phyloP scores from a whole-genome alignment of 2,888 invertebrate species.

The Hyalella azteca region DNA sequence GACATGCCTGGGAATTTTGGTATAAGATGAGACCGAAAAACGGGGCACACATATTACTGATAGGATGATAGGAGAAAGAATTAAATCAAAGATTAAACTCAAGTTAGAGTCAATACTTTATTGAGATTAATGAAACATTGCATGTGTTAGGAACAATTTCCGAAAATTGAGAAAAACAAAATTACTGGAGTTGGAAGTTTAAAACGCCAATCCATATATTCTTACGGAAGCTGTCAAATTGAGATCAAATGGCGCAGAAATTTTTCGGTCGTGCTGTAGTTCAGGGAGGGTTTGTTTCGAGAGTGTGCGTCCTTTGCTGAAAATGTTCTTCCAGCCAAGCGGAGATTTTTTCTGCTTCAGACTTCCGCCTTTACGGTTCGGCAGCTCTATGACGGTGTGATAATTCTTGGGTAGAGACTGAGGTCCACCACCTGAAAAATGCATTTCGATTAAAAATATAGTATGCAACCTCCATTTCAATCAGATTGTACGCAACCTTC shows the following conservation, averaged over 20 bases:
- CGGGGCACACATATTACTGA: no score
- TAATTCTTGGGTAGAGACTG: conserved; percentile 78
- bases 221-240: background rate
- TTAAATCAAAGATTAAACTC: no score
- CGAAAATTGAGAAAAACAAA: background rate
- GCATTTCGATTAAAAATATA: no score
- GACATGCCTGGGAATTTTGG: no score
- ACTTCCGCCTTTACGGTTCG: conserved; percentile 64
- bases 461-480: no score
- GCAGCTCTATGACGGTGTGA: conserved; percentile 91
- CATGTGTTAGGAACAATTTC: no score
- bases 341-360: conserved; percentile 63
- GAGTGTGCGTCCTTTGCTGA: conserved; percentile 62
- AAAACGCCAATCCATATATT: background rate
- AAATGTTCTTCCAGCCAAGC: conserved; percentile 80
- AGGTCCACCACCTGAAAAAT: conserved; percentile 74
- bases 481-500: no score
- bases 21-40: no score
- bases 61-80: no score
- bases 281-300: conserved; percentile 6
- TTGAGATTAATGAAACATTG: no score
- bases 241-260: conserved; percentile 19
- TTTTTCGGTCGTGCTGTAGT: background rate
- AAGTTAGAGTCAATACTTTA: no score
- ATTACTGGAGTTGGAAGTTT: background rate